Base-by-base conservation (phyloP, 2,888 invertebrate species). In the Euplagia quadripunctaria region DNA sequence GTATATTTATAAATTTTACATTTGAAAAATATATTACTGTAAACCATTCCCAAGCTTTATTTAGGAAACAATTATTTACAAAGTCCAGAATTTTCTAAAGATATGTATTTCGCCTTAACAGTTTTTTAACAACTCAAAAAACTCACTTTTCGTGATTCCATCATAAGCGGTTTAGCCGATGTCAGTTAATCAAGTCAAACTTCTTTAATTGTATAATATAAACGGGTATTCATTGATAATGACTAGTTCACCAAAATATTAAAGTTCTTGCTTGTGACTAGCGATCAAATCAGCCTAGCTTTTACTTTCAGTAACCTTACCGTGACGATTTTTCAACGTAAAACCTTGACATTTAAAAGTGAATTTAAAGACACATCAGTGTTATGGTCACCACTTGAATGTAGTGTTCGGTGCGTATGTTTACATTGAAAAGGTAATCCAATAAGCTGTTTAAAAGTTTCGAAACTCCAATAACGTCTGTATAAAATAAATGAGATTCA, bases 271-370 rank as follows among this genome's bases (percentile, higher is more conserved):
- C 17, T 16, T 31, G 20, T 65, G 41, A 43, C 52, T 20, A 74
- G 68, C 75, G 67, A 76, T 76, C 76, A 73, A 65, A 70, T 77
- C 69, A 73, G 52, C 72, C 72, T 76, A 82, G 81, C 83, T 87
- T 86, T 86, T 84, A 86, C 87, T 88, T 87, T 86, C 86, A 87
- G 81, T 74, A 78, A 73, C 78, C 84, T 87, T 83, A 86, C 86
- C 87, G 89, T 87, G 85, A 77, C 77, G 82, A 82, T 87, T 88
- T 88, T 90, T 87, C 84, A 86, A 78, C 74, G 76, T 75, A 49
- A 74, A 82, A 79, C 93, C 93, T 93, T 94, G 94, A 89, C 93
- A 93, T 94, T 93, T 92, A 83, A 85, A 82, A 86, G 78, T 82
- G 86, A 90, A 88, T 88, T 87, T 92, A 91, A 88, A 91, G 88